These are phyloP conservation scores for Cerceris rybyensis DNA, from an alignment of 2,888 invertebrate genomes.

Conservation along the genomic window DNA sequence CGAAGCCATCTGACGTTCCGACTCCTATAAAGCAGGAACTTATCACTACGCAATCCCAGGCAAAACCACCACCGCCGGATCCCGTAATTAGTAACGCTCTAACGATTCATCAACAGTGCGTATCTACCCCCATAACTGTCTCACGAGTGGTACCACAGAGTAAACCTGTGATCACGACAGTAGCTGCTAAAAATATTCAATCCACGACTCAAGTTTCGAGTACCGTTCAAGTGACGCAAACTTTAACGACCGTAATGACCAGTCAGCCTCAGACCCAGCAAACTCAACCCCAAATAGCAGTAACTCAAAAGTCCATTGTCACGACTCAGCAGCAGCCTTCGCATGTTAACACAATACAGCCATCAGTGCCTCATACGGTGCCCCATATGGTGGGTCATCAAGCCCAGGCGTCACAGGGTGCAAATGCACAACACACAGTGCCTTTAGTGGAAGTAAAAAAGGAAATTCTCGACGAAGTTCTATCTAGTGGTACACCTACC, in stretches of 20 bases:
- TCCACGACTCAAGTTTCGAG: slow-evolving; percentile 58
- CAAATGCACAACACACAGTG: slow-evolving; percentile 79
- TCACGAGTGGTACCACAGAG: slow-evolving; percentile 59
- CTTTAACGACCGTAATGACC: slow-evolving; percentile 56
- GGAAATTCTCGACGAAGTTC: slow-evolving; percentile 87
- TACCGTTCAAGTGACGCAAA: slow-evolving; percentile 58
- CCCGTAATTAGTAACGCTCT: slow-evolving; percentile 31
- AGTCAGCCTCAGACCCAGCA: slow-evolving; percentile 69
- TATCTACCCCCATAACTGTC: slow-evolving; percentile 55
- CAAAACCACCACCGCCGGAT: slow-evolving; percentile 46
- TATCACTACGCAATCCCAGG: slow-evolving; percentile 42
- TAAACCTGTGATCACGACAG: slow-evolving; percentile 65
- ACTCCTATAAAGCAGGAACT: slow-evolving; percentile 43
- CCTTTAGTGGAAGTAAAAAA: slow-evolving; percentile 88
- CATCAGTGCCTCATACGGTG: slow-evolving; percentile 78
- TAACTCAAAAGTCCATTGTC: slow-evolving; percentile 50
- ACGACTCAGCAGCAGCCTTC: slow-evolving; percentile 63
- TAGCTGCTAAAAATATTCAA: slow-evolving; percentile 56
- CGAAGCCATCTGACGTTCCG: slow-evolving; percentile 31
- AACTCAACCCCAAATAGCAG: slow-evolving; percentile 66
- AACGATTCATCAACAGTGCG: slow-evolving; percentile 54
- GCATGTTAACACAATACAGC: slow-evolving; percentile 82
- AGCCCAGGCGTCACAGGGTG: slow-evolving; percentile 80
- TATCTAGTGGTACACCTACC: slow-evolving; percentile 73
- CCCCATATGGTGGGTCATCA: slow-evolving; percentile 81